These are phyloP conservation scores for Drosophila imparisetae DNA, from an alignment of 2,888 invertebrate species.

Conservation along the genomic window DNA sequence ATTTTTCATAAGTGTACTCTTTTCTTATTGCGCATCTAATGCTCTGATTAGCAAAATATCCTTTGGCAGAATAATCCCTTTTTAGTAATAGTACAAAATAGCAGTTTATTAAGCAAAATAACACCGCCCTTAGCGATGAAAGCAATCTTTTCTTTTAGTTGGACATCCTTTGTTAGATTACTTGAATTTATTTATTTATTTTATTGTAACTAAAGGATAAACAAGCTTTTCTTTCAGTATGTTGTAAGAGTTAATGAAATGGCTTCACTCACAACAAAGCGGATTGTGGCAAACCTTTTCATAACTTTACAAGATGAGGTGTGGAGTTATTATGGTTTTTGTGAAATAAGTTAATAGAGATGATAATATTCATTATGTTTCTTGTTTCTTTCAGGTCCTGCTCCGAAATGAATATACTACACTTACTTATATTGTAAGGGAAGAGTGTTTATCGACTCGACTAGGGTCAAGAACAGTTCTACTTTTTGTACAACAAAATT, in stretches of 20 bases:
- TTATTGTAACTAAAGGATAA: background rate
- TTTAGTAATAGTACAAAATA: background rate
- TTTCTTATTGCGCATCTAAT: constrained; percentile 31
- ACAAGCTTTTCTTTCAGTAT: background rate
- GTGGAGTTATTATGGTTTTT: background rate
- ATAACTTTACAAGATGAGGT: background rate
- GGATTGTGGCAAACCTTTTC: too few relatives aligned
- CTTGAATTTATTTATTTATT: background rate
- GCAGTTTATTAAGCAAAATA: background rate
- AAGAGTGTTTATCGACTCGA: too few relatives aligned
- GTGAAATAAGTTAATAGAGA: background rate
- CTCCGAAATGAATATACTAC: too few relatives aligned
- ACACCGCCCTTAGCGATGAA: background rate
- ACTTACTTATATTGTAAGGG: too few relatives aligned
- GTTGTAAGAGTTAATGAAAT: too few relatives aligned
- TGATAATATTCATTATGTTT: background rate
- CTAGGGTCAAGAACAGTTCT: too few relatives aligned
- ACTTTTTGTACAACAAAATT: too few relatives aligned
- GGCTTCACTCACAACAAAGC: too few relatives aligned
- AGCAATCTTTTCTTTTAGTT: background rate
- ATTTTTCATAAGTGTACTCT: constrained; percentile 9
- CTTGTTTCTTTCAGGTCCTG: background rate
- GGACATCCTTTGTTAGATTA: background rate
- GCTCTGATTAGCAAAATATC: constrained; percentile 25
- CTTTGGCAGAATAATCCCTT: background rate